These are phyloP conservation scores for Polyommatus icarus DNA, from an alignment of 2,888 invertebrate genomes.

Conservation along the genomic window DNA sequence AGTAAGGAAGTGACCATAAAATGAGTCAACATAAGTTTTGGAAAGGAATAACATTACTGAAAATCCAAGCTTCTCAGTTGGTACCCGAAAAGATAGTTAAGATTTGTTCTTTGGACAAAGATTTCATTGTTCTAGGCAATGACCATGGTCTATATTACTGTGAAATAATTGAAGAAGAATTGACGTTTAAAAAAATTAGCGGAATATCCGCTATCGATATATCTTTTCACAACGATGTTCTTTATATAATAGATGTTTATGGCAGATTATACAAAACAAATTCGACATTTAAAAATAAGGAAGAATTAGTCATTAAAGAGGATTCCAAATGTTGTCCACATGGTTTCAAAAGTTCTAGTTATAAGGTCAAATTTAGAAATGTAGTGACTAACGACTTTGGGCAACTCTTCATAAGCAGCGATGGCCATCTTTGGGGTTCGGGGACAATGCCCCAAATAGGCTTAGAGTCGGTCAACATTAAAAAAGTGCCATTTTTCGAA, in stretches of 20 bases:
- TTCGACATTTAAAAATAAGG: constrained; percentile 76
- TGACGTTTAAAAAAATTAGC: constrained; percentile 70
- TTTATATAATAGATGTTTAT: constrained; percentile 82
- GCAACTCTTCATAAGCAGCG: constrained; percentile 83
- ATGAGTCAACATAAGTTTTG: constrained; percentile 77
- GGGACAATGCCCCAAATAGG: constrained; percentile 85
- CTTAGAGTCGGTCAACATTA: constrained; percentile 80
- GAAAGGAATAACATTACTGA: constrained; percentile 66
- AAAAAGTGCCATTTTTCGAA: constrained; percentile 84
- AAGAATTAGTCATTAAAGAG: constrained; percentile 83
- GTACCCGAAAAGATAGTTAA: constrained; percentile 74
- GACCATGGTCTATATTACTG: constrained; percentile 74
- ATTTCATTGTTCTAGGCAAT: constrained; percentile 69
- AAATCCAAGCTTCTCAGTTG: constrained; percentile 58
- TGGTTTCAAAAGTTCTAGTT: constrained; percentile 83
- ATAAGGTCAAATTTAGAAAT: constrained; percentile 81
- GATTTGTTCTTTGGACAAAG: constrained; percentile 61
- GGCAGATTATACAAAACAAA: constrained; percentile 82
- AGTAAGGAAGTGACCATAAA: constrained; percentile 55
- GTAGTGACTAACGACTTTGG: constrained; percentile 83
- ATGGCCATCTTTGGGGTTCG: constrained; percentile 85
- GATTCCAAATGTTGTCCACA: constrained; percentile 84
- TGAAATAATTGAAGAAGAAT: constrained; percentile 60
- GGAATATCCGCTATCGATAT: constrained; percentile 82
- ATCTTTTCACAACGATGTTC: constrained; percentile 79